Evolutionary conservation across 2,113 vertebrate species (phyloP), one percentile per base, ranked within the genome.

Genomic region (Apteryx mantelli): DNA sequence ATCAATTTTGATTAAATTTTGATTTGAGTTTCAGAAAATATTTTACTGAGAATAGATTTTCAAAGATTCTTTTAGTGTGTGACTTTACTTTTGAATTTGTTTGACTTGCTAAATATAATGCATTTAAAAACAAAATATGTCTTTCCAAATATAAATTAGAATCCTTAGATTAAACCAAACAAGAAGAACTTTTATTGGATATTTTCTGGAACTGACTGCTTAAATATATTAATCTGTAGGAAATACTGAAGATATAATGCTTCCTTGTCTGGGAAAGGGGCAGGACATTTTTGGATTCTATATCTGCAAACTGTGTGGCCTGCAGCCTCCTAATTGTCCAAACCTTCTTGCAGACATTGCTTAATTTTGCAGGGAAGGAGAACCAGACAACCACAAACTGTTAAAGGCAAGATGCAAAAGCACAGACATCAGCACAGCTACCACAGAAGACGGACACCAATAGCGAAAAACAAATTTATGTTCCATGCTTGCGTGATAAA

Each of bases 391-490:
- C 82, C 84, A 77, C 50, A n/a, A 89, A 55, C 84, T 84, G 34
- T 86, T 89, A 42, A 83, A 82, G 83, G 86, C 77, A 63, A 65
- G 58, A 60, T 15, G 52, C 65, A 78, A 82, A 96, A 89, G 44
- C 30, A 38, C 58, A 32, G 44, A 22, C 40, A 42, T 22, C 38
- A 56, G 58, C 60, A 48, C 79, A 93, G 85, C 93, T 94, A 79
- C 93, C 82, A 60, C 32, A 36, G 84, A 84, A 86, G 55, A 65
- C 74, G 95, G 90, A 92, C 58, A 73, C 61, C 63, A 96, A 91
- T 66, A 95, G 95, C 24, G 66, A 94, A 82, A 83, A 93, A 14
- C 71, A 88, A 96, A 89, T 95, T 65, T 93, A 82, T 83, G 61
- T 40, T 56, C 69, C 77, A 13, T 56, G 50, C 93, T 94, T 95